Conservation (phyloP, 2,113 vertebrate species). For the Pseudopipra pipra region DNA sequence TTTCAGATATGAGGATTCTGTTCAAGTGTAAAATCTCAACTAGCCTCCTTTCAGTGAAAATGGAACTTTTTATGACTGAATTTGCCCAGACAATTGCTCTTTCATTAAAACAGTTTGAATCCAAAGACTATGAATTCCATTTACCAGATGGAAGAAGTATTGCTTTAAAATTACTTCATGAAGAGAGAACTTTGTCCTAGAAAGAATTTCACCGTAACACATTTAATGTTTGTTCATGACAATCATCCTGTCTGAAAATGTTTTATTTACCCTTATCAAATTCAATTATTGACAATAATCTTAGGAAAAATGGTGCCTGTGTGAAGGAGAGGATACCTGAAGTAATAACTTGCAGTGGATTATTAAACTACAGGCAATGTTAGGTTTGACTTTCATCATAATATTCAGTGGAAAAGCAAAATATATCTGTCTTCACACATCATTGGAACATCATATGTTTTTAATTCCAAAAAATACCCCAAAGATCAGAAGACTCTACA, state of each 20-base stretch:
- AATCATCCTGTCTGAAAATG: not conserved
- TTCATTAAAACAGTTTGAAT: slow-evolving; percentile 57
- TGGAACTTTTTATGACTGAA: slow-evolving; percentile 33
- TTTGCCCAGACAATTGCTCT: slow-evolving; percentile 41
- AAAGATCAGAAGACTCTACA: not conserved
- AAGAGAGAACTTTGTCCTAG: not conserved
- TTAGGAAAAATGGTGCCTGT: not conserved
- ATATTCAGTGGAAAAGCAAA: not conserved
- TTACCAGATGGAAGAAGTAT: slow-evolving; percentile 42
- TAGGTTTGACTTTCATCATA: not conserved
- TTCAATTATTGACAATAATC: not conserved
- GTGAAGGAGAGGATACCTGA: not conserved
- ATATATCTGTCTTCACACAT: not conserved
- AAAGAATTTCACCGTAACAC: not conserved
- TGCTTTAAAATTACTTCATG: slow-evolving; percentile 35
- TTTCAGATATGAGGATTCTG: slow-evolving; percentile 40
- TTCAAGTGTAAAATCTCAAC: slow-evolving; percentile 34
- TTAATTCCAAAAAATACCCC: not conserved
- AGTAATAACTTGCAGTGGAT: not conserved
- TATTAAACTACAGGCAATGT: not conserved
- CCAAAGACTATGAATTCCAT: slow-evolving; percentile 25
- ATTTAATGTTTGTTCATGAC: not conserved
- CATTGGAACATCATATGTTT: not conserved
- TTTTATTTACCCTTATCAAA: slow-evolving; percentile 12
- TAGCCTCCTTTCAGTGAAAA: slow-evolving; percentile 30